These are phyloP conservation scores for Turritopsis rubra DNA, from an alignment of 30 jellyfish, hydroid and myxozoan genomes.

Conservation along the genomic window DNA sequence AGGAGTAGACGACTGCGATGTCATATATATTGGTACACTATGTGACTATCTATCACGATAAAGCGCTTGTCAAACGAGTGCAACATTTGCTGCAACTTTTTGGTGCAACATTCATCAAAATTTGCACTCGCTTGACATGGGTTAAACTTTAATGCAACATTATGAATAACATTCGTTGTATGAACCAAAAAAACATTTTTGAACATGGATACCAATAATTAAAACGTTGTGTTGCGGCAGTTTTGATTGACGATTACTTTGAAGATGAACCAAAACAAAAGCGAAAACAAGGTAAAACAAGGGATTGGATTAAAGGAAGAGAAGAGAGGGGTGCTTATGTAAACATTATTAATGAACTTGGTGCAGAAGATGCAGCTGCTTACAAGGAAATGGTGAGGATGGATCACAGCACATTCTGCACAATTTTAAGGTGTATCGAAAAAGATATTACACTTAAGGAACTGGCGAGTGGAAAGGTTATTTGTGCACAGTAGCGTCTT, in stretches of 20 bases:
- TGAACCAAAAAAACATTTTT: neutral
- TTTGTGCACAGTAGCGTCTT: neutral
- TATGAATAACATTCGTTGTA: neutral
- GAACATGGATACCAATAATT: neutral
- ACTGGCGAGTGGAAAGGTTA: neutral
- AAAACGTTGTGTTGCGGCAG: neutral
- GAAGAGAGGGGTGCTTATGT: neutral
- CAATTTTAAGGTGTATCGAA: neutral
- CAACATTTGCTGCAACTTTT: neutral
- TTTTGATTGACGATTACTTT: neutral
- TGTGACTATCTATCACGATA: too few relatives aligned
- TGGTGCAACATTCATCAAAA: too few relatives aligned
- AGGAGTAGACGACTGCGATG: too few relatives aligned
- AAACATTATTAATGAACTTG: slow-evolving; percentile 2
- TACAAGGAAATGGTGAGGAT: slow-evolving; percentile 6
- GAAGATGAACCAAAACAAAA: neutral
- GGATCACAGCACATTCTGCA: neutral
- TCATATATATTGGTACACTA: too few relatives aligned
- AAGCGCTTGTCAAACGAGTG: neutral
- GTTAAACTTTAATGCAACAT: too few relatives aligned
- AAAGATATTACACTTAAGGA: neutral
- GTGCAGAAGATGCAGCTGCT: neutral
- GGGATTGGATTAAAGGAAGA: too few relatives aligned
- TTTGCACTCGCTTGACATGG: neutral
- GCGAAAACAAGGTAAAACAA: slow-evolving; percentile 6